Base-by-base conservation (phyloP, 2,888 invertebrate genomes). In the Drosophila robusta region DNA sequence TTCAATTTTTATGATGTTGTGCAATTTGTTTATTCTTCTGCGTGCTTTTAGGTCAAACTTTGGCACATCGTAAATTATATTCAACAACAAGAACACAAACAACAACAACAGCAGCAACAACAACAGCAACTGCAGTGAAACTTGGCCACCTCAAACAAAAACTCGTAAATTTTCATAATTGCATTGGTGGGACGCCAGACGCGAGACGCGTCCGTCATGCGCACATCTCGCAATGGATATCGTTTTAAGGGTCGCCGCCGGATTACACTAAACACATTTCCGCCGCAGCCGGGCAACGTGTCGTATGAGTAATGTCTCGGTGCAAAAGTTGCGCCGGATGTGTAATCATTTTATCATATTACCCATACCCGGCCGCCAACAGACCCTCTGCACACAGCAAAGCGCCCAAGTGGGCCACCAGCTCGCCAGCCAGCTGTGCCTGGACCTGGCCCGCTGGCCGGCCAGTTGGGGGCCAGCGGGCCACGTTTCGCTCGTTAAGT, bases 131-230 rank as follows among this genome's bases (percentile, higher is more conserved):
- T 71, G 55, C 66, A 66, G 26, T 45, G 51, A 62, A 83, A 75
- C 75, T 80, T 83, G 73, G 68, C 55, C 68, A 69, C 64, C 75
- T 80, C 66, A 82, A 80, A 87, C 77, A 83, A 77, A 81, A 87
- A 70, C 82, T 87, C 86, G 86, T 88, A 85, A 85, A 88, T 88
- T 88, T 82, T 82, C 88, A 88, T 88, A 83, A 85, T 83, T 83
- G 83, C 86, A 86, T 88, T 85, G 58, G 72, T 36, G 73, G 52
- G 58, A 62, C 62, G 44, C 12, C 26, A 56, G 9, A 18, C n/a
- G 11, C n/a, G 7, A 29, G 39, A 24, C 45, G 39, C 32, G 24
- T 41, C 34, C 14, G 32, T 42, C 47, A 42, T 36, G 41, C 36
- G 63, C 49, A 61, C 68, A 60, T 58, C 62, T 51, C 36, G 64